phyloP scores from a whole-genome alignment of 2,888 invertebrate genomes.

The Drosophila flavopinicola region DNA sequence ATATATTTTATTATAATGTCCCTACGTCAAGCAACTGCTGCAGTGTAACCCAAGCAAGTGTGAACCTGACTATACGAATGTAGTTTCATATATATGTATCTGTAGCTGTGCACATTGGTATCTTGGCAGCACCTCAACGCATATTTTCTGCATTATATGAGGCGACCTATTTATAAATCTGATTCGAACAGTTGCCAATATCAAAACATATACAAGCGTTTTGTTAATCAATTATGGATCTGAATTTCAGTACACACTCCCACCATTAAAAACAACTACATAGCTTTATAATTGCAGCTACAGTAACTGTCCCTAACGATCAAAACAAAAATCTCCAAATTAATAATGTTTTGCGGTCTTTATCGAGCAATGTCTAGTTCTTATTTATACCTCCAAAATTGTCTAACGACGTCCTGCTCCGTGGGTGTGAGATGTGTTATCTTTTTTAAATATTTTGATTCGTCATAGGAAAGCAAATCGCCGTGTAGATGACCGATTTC shows the following conservation, averaged over 20 bases:
- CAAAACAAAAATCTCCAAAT: conserved; percentile 25
- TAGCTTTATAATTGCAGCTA: no score
- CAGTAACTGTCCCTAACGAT: no score
- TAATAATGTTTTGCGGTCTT: conserved; percentile 27
- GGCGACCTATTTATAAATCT: conserved; percentile 66
- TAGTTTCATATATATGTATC: conserved; percentile 26
- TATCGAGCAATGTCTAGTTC: conserved; percentile 15
- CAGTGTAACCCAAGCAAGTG: conserved; percentile 35
- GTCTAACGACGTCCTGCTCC: conserved; percentile 81
- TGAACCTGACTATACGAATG: conserved; percentile 34
- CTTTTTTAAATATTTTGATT: conserved; percentile 73
- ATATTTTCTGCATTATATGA: conserved; percentile 48
- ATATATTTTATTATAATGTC: conserved; percentile 80
- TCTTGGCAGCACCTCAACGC: conserved; percentile 4
- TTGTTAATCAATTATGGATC: no score
- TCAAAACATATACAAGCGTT: conserved; percentile 56
- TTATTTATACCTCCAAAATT: conserved; percentile 80
- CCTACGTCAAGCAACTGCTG: conserved; percentile 46
- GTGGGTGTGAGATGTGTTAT: conserved; percentile 76
- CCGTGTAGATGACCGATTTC: conserved; percentile 26
- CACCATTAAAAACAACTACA: no score
- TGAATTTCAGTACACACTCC: no score
- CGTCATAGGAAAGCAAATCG: conserved; percentile 60
- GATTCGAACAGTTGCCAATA: conserved; percentile 69
- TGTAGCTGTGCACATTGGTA: conserved; percentile 18